phyloP scores from a whole-genome alignment of 2,113 vertebrate genomes.

The Anser cygnoides region DNA sequence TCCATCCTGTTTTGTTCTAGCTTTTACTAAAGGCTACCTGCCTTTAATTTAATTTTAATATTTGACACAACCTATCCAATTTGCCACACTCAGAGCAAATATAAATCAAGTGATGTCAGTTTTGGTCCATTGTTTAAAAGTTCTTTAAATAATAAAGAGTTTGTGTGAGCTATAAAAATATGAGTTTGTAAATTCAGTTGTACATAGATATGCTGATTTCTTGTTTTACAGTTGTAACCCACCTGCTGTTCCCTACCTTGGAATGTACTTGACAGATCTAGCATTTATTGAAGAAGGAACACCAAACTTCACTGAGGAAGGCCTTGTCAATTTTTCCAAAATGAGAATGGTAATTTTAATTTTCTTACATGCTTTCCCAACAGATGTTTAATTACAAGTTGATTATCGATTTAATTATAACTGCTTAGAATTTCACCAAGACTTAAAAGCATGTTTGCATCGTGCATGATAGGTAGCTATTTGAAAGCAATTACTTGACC shows the following conservation, averaged over 20 bases:
- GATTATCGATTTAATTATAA: background rate
- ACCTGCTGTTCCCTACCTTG: conserved; percentile 95
- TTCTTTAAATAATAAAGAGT: background rate
- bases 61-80: background rate
- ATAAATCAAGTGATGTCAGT: background rate
- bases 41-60: background rate
- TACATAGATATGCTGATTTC: background rate
- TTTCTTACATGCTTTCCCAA: background rate
- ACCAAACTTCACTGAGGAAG: conserved; percentile 97
- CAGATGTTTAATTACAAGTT: background rate
- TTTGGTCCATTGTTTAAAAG: background rate
- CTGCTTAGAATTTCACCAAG: background rate
- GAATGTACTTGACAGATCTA: conserved; percentile 97
- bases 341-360: conserved; percentile 93
- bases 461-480: background rate
- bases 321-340: conserved; percentile 99
- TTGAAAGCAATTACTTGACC: background rate
- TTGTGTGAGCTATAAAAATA: background rate
- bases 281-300: conserved; percentile 99
- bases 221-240: conserved; percentile 89
- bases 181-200: background rate
- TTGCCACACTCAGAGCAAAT: background rate
- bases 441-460: background rate
- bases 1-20: background rate
- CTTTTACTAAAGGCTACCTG: background rate